Evolutionary conservation across 2,888 invertebrate species (phyloP), one percentile per base, ranked within the genome.

Genomic region (Synergus itoensis): DNA sequence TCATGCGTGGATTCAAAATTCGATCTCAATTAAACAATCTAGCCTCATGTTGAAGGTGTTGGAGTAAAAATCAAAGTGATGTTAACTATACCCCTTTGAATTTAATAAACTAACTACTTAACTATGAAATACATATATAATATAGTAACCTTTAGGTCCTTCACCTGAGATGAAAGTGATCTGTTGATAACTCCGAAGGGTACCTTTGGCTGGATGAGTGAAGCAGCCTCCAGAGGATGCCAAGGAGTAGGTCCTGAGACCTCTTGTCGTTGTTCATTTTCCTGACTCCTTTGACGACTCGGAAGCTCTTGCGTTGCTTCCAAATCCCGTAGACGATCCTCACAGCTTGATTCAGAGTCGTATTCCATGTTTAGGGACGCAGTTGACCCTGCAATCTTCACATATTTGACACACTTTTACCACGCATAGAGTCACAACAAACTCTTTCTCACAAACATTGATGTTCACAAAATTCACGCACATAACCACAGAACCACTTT

Each of bases 91-190:
- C 18, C 21, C 9, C 14, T 76, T 77, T 65, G 82, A 36, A 16
- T 76, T 82, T 14, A 80, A 53, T 41, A 40, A 65, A 36, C 12
- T 9, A 0, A n/a, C 9, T 7, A 60, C 36, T 36, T 36, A 36
- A 5, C 36, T 36, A 36, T 36, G 36, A 36, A 36, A 36, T 36
- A 36, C 36, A 36, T 36, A 36, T 7, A 2, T 36, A 41, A 67
- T 45, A 18, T 67, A 43, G 14, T 41, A 90, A 67, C 21, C 43
- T 18, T 43, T n/a, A 36, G 96, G 87, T 96, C 95, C 84, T 95
- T 90, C 41, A 91, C 91, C 84, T 91, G 91, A 2, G 90, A 83
- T 1, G 91, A 91, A 0, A 91, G 86, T 16, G 86, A 86, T 79
- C 77, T 87, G 79, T 84, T 86, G 21, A 79, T 48, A 11, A 76